Percentiles rank a stretch among this genome's conserved stretches.
phyloP scores from a whole-genome alignment of 2,888 invertebrate species.

The Nycteola revayana region DNA sequence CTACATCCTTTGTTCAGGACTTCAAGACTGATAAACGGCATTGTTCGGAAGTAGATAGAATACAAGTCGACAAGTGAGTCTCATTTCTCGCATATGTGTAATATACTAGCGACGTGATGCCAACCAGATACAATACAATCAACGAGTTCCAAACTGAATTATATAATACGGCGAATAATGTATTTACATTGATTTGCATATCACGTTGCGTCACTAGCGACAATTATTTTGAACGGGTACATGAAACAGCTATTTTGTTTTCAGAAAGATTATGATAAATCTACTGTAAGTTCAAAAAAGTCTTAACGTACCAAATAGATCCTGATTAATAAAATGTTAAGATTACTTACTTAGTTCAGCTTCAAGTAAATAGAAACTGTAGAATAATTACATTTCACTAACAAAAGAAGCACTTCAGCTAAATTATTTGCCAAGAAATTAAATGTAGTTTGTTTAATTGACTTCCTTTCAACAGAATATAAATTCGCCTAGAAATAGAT shows the following conservation, averaged over 20 bases:
- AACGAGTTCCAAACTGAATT: neutral
- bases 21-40: constrained; percentile 1
- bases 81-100: constrained; percentile 3
- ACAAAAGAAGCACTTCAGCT: too few relatives aligned
- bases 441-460: too few relatives aligned
- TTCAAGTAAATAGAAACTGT: neutral
- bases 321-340: too few relatives aligned
- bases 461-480: too few relatives aligned
- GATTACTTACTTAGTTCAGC: neutral
- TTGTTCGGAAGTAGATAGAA: constrained; percentile 1
- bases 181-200: constrained; percentile 1
- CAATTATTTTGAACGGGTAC: neutral
- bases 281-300: too few relatives aligned
- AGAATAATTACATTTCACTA: neutral
- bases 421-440: too few relatives aligned
- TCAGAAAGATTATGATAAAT: too few relatives aligned
- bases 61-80: constrained; percentile 1
- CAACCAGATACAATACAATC: constrained; percentile 3
- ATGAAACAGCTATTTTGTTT: too few relatives aligned
- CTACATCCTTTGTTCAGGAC: neutral
- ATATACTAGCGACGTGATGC: constrained; percentile 2
- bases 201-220: neutral
- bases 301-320: too few relatives aligned
- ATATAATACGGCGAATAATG: constrained; percentile 1
- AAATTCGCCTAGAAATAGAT: too few relatives aligned